Percentiles rank a stretch among this genome's conserved stretches.
phyloP scores from a whole-genome alignment of 2,797 vertebrate species.

The Silurus aristotelis region DNA sequence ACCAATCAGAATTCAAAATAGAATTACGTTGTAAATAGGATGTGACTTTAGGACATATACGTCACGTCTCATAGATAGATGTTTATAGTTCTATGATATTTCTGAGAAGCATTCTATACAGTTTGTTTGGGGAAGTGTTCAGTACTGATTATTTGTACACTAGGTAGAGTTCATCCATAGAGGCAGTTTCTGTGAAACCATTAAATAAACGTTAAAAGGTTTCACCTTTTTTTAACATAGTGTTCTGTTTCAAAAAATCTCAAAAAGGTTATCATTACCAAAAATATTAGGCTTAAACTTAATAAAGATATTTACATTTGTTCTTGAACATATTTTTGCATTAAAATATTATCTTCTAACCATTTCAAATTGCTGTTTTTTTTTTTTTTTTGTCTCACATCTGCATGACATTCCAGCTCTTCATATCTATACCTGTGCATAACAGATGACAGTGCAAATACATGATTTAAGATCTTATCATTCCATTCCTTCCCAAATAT shows the following conservation, averaged over 20 bases:
- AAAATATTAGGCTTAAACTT: not conserved
- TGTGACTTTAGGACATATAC: not conserved
- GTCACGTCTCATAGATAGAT: no score
- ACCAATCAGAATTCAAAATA: conserved; percentile 5
- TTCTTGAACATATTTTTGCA: not conserved
- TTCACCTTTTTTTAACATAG: not conserved
- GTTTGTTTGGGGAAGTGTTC: not conserved
- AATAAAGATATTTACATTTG: not conserved
- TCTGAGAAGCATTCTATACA: not conserved
- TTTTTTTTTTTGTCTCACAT: not conserved
- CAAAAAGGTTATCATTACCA: not conserved
- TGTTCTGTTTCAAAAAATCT: not conserved
- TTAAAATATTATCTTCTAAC: not conserved
- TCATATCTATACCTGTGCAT: conserved; percentile 1
- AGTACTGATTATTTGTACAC: not conserved
- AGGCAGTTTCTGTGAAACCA: not conserved
- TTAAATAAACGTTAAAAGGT: not conserved
- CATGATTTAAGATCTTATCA: conserved; percentile 6
- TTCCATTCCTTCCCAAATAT: conserved; percentile 13
- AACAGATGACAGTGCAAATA: conserved; percentile 11
- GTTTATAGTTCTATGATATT: not conserved
- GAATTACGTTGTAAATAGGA: not conserved
- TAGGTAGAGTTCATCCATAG: no score
- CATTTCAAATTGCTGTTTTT: not conserved
- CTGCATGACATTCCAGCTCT: not conserved